Evolutionary conservation across 1,140 invertebrate genomes (phyloP).

Genomic region (Calosoma granatense): DNA sequence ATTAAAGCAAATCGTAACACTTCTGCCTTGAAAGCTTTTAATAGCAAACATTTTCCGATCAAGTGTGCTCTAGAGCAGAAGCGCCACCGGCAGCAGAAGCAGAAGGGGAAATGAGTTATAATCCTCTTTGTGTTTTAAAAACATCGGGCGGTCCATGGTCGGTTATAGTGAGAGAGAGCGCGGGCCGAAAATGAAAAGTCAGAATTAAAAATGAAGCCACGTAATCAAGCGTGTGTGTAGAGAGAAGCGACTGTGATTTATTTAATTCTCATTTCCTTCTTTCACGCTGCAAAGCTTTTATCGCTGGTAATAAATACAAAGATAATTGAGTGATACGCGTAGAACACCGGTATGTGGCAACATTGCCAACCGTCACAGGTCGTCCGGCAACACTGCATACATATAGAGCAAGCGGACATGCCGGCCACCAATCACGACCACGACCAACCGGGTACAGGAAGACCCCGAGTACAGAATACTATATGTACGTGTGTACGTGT

Average conservation of each 20-base stretch:
- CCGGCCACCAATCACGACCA: constrained; percentile 1
- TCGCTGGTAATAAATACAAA: constrained; percentile 5
- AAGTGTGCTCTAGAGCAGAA: neutral
- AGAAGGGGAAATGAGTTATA: neutral
- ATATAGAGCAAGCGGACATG: neutral
- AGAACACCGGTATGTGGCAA: neutral
- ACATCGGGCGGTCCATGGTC: neutral
- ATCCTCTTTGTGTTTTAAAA: neutral
- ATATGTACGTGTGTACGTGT: neutral
- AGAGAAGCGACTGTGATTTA: neutral
- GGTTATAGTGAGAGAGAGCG: too few species aligned
- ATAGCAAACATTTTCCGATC: neutral
- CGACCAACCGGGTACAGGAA: neutral
- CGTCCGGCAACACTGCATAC: too few species aligned
- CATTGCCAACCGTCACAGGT: too few species aligned
- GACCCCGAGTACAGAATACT: neutral
- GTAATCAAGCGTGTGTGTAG: neutral
- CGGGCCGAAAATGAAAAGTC: neutral
- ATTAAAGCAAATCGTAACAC: neutral
- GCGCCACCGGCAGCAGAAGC: neutral
- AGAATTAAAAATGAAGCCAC: constrained; percentile 5
- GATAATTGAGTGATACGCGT: constrained; percentile 3
- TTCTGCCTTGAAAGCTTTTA: neutral
- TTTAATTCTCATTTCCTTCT: constrained; percentile 9
- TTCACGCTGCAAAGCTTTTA: constrained; percentile 2